Percentiles rank a stretch among this genome's conserved stretches.
These are phyloP conservation scores for Peromyscus aztecus DNA, from an alignment of 2,797 vertebrate genomes.

Conservation along the genomic window DNA sequence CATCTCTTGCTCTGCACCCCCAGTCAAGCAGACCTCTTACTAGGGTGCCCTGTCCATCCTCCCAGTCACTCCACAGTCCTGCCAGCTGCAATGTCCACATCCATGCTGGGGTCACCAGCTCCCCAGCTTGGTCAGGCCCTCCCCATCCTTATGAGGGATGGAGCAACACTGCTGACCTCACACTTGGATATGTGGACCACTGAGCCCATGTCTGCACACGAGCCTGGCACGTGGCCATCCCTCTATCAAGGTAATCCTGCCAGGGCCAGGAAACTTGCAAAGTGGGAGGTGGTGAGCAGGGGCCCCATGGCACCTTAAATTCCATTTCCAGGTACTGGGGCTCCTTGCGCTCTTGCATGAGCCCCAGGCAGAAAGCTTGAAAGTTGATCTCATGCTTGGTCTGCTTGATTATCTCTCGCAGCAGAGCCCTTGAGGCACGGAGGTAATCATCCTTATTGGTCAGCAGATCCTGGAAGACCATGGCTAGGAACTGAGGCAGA, in stretches of 20 bases:
- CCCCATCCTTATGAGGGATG: not conserved
- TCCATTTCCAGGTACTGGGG: slow-evolving; percentile 96
- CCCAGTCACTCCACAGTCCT: fast-evolving
- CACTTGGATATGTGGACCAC: not conserved
- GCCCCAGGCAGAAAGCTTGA: slow-evolving; percentile 97
- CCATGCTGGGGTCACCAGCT: not conserved
- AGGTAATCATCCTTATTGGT: slow-evolving; percentile 98
- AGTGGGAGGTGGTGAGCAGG: not conserved
- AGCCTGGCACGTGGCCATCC: not conserved
- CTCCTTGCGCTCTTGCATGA: slow-evolving; percentile 99
- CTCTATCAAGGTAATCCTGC: not conserved
- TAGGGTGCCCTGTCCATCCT: not conserved
- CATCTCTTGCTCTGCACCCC: not conserved
- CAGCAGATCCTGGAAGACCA: slow-evolving; percentile 99
- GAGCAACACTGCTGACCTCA: not conserved
- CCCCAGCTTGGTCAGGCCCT: not conserved
- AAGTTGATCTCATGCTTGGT: slow-evolving; percentile 99
- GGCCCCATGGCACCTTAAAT: slow-evolving; percentile 92
- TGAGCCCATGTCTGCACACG: not conserved
- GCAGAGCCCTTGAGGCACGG: slow-evolving; percentile 95
- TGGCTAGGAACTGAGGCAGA: slow-evolving; percentile 94
- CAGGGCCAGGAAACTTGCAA: not conserved
- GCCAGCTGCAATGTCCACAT: not conserved
- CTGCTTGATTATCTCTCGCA: slow-evolving; percentile 99
- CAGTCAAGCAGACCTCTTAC: not conserved